Conservation (phyloP, 2,888 invertebrate species). For the Coelinius sp. region DNA sequence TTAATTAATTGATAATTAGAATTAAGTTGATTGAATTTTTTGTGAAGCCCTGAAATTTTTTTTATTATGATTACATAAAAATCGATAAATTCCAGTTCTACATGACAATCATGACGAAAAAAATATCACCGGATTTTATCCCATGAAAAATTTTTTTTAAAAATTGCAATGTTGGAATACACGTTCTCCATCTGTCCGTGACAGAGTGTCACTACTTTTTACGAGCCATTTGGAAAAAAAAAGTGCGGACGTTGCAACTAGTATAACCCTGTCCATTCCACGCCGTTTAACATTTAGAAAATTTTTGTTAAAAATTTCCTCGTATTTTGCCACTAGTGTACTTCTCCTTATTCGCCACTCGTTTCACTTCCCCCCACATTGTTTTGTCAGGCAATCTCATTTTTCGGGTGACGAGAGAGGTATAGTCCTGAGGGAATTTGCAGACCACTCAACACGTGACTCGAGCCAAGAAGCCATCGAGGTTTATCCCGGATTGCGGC, state of each 20-base stretch:
- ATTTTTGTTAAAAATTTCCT: neutral
- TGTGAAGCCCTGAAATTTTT: too few species aligned
- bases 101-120: neutral
- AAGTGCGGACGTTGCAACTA: neutral
- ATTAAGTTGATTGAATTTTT: too few species aligned
- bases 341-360: neutral
- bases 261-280: neutral
- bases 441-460: constrained; percentile 39
- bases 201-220: constrained; percentile 30
- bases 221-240: constrained; percentile 17
- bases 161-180: neutral
- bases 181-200: constrained; percentile 22
- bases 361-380: neutral
- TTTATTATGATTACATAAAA: too few species aligned
- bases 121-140: neutral
- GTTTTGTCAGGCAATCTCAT: neutral
- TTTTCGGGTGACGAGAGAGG: neutral
- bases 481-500: constrained; percentile 53
- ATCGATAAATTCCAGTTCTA: too few species aligned
- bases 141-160: neutral
- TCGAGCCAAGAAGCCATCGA: constrained; percentile 34
- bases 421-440: constrained; percentile 13
- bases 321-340: neutral
- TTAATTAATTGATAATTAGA: too few species aligned
- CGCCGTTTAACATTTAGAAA: neutral